Conservation (phyloP, 2,797 vertebrate genomes). For the Hephaestus fuliginosus region DNA sequence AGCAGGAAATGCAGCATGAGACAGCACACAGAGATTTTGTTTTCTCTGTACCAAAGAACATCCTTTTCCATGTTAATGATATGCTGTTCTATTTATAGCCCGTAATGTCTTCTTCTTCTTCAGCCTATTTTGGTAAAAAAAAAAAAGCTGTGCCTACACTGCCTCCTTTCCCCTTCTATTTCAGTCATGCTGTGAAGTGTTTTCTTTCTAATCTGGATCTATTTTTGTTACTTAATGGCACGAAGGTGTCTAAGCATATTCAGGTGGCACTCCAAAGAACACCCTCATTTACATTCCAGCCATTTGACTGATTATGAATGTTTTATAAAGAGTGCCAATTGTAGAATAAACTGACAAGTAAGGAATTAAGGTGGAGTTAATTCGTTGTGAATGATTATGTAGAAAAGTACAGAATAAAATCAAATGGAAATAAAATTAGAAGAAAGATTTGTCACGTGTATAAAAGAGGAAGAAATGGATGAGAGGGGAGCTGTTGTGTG, state of each 20-base stretch:
- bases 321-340: neutral
- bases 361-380: neutral
- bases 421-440: neutral
- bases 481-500: neutral
- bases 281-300: constrained; percentile 9
- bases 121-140: constrained; percentile 62
- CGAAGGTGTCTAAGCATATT: constrained; percentile 12
- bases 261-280: neutral
- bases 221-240: constrained; percentile 37
- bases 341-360: neutral
- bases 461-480: neutral
- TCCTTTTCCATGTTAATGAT: constrained; percentile 54
- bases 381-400: neutral
- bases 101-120: constrained; percentile 24
- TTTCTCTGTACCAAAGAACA: constrained; percentile 27
- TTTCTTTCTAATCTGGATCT: constrained; percentile 52
- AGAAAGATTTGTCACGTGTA: neutral
- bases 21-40: constrained; percentile 18
- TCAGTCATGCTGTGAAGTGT: constrained; percentile 23
- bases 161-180: constrained; percentile 41
- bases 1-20: constrained; percentile 35
- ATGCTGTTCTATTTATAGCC: constrained; percentile 56
- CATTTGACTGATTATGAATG: neutral
- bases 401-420: neutral
- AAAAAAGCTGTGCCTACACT: constrained; percentile 8